Conservation (phyloP, 2,113 vertebrate species). For the Athene cunicularia region DNA sequence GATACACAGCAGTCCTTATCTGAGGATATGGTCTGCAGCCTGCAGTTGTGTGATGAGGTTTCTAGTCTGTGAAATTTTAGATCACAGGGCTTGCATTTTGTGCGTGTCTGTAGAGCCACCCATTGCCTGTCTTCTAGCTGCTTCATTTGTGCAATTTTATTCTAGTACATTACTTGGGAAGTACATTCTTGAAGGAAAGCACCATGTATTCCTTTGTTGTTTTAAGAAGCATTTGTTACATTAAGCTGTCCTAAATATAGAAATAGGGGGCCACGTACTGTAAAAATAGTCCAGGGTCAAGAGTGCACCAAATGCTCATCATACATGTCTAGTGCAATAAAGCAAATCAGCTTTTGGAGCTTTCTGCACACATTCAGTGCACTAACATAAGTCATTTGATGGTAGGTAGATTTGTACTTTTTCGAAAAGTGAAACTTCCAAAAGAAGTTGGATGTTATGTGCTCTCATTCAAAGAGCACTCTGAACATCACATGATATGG, state of each 20-base stretch:
- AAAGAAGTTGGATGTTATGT: background rate
- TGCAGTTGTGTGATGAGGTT: accelerated
- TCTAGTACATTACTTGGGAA: background rate
- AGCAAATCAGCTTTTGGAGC: background rate
- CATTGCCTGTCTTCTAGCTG: background rate
- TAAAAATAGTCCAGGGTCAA: background rate
- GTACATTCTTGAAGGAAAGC: background rate
- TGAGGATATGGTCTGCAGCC: background rate
- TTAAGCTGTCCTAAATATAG: background rate
- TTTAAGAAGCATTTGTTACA: background rate
- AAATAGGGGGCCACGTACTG: background rate
- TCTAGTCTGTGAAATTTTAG: background rate
- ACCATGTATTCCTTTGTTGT: background rate
- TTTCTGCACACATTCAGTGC: background rate
- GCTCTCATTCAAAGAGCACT: background rate
- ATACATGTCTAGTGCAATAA: background rate
- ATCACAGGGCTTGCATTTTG: background rate
- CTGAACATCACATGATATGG: background rate
- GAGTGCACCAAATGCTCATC: background rate
- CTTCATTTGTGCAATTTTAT: background rate
- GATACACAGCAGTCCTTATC: background rate
- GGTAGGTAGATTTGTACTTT: background rate
- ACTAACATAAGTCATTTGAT: background rate
- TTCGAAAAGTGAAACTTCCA: background rate
- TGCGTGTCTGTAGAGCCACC: accelerated